Percentiles rank a stretch among this genome's conserved stretches.
phyloP scores from a whole-genome alignment of 2,113 vertebrate genomes.

The Siphamia tubifer region DNA sequence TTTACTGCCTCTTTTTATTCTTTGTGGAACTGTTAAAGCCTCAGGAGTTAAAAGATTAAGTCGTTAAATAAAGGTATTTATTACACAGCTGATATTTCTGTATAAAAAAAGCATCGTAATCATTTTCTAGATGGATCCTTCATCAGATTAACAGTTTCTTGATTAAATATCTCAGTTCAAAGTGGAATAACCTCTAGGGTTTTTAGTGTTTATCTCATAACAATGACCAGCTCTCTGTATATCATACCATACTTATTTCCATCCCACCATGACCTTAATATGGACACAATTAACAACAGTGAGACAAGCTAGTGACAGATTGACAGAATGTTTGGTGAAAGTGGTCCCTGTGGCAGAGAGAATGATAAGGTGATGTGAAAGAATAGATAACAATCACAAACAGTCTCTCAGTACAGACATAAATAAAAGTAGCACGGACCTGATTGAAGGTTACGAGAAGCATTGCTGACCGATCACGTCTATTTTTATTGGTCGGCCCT shows the following conservation, averaged over 20 bases:
- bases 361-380: neutral
- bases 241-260: constrained; percentile 6
- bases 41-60: no score
- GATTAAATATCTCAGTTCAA: no score
- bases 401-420: neutral
- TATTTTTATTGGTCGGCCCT: constrained; percentile 42
- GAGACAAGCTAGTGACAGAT: constrained; percentile 28
- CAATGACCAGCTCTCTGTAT: neutral
- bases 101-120: no score
- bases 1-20: no score
- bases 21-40: no score
- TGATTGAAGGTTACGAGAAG: constrained; percentile 53
- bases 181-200: no score
- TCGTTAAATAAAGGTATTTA: no score
- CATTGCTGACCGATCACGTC: constrained; percentile 70
- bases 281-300: neutral
- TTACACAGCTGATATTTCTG: no score
- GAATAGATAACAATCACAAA: neutral
- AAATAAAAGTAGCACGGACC: constrained; percentile 38
- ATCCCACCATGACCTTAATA: neutral
- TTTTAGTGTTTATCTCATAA: neutral
- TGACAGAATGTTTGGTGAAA: constrained; percentile 3
- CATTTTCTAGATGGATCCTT: no score
- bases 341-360: neutral
- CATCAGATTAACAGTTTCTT: no score